Conservation (phyloP, 2,113 vertebrate species). For the Haliaeetus leucogaster region DNA sequence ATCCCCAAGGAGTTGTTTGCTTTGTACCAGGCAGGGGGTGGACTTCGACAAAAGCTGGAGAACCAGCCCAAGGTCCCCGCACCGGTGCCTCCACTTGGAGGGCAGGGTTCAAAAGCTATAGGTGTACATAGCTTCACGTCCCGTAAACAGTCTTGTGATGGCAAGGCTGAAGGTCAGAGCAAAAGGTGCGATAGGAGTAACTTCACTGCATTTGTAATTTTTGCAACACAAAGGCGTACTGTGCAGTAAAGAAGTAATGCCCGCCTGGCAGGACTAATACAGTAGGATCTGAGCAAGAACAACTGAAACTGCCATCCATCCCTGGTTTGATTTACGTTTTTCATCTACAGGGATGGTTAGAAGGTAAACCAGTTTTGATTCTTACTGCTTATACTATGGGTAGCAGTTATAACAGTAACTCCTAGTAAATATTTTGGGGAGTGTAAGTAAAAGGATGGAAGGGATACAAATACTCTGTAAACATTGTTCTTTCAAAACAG, state of each 20-base stretch:
- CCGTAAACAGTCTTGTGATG: neutral
- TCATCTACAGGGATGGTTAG: neutral
- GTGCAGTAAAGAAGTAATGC: neutral
- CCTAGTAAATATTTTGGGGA: neutral
- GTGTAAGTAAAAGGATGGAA: neutral
- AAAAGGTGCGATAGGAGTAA: neutral
- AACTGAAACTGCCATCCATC: neutral
- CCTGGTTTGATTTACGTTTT: neutral
- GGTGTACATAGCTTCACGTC: rapidly evolving
- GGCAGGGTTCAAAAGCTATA: neutral
- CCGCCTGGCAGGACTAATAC: neutral
- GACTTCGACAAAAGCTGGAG: neutral
- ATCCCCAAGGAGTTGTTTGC: neutral
- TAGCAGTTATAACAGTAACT: neutral
- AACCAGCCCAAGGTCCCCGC: neutral
- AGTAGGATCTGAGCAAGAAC: neutral
- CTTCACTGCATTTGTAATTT: neutral
- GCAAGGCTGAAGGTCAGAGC: neutral
- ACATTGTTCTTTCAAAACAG: neutral
- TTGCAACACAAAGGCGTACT: neutral
- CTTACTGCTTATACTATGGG: neutral
- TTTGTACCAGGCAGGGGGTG: neutral
- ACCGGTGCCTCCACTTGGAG: neutral
- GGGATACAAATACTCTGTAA: neutral
- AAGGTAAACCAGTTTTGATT: neutral